These are phyloP conservation scores for Chrysina gloriosa DNA, from an alignment of 2,888 invertebrate species.

Conservation along the genomic window DNA sequence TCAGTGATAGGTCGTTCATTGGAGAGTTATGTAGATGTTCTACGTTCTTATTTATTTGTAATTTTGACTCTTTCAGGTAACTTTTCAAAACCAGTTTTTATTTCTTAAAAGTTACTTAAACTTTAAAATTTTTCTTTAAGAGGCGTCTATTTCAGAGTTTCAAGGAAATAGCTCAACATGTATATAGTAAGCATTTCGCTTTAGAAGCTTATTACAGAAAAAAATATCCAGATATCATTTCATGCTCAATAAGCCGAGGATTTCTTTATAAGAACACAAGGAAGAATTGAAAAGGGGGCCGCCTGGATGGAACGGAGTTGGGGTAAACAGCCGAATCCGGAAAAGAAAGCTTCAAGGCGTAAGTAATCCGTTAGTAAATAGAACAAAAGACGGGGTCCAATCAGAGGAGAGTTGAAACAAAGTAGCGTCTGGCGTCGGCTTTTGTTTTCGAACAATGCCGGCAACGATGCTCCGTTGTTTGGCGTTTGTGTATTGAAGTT, in stretches of 20 bases:
- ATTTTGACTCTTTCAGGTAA: too few species aligned
- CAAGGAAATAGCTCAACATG: too few species aligned
- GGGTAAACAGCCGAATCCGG: slow-evolving; percentile 45
- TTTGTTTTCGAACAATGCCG: slow-evolving; percentile 62
- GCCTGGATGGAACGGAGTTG: not conserved
- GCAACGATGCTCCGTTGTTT: slow-evolving; percentile 63
- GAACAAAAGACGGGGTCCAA: slow-evolving; percentile 63
- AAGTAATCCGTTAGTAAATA: slow-evolving; percentile 61
- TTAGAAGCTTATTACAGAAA: too few species aligned
- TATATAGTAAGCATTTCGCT: too few species aligned
- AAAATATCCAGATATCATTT: slow-evolving; percentile 29
- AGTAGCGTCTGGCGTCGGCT: slow-evolving; percentile 62
- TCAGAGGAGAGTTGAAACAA: slow-evolving; percentile 61
- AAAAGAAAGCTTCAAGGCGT: slow-evolving; percentile 60
- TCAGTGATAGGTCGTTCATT: too few species aligned
- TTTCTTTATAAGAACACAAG: not conserved
- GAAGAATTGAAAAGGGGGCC: slow-evolving; percentile 10
- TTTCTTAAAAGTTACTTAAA: too few species aligned
- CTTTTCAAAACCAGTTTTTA: too few species aligned
- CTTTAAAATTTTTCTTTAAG: too few species aligned
- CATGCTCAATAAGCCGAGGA: slow-evolving; percentile 23
- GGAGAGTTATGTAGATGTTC: too few species aligned
- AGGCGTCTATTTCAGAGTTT: too few species aligned
- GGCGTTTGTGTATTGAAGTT: slow-evolving; percentile 62
- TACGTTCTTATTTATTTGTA: too few species aligned